Percentiles rank a stretch among this genome's conserved stretches.
These are phyloP conservation scores for Bergia puertoricense DNA, from an alignment of 92 coral and sea anemone species.

Conservation along the genomic window DNA sequence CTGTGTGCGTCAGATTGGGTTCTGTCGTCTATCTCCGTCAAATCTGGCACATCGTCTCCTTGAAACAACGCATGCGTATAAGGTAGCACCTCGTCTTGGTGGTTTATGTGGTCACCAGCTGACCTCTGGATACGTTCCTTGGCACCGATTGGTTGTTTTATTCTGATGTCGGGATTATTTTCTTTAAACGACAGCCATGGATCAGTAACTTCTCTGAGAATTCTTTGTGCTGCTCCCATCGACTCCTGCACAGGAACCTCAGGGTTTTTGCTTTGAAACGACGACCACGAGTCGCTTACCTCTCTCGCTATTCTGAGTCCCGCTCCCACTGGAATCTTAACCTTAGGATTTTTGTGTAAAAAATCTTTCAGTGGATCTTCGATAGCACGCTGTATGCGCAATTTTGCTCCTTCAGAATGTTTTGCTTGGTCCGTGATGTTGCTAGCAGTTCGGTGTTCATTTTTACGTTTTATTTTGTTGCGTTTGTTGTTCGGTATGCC, in stretches of 20 bases:
- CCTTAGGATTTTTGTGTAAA: conserved; percentile 61
- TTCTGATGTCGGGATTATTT: conserved; percentile 12
- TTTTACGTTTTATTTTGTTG: conserved; percentile 25
- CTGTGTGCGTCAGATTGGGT: neutral
- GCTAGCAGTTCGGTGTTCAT: neutral
- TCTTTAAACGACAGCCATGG: conserved; percentile 22
- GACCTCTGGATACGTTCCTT: conserved; percentile 57
- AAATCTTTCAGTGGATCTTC: conserved; percentile 48
- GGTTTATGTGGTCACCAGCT: conserved; percentile 23
- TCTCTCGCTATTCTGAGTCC: conserved; percentile 31
- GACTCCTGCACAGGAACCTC: neutral
- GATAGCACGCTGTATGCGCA: conserved; percentile 53
- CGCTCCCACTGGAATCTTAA: conserved; percentile 20
- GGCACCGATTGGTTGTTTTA: conserved; percentile 48
- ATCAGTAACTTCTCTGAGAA: conserved; percentile 19
- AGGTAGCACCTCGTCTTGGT: neutral
- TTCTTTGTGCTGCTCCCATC: conserved; percentile 28
- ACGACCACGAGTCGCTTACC: conserved; percentile 21
- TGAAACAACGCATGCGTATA: neutral
- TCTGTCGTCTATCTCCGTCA: neutral
- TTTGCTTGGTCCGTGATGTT: neutral
- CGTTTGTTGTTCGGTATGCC: conserved; percentile 57
- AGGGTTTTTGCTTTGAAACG: conserved; percentile 22
- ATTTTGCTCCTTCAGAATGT: conserved; percentile 34
- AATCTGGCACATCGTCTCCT: neutral